A percentile compares a stretch with the other conserved stretches of the same genome.
These are phyloP conservation scores for Gila orcuttii DNA, from an alignment of 2,113 vertebrate species.

Conservation along the genomic window DNA sequence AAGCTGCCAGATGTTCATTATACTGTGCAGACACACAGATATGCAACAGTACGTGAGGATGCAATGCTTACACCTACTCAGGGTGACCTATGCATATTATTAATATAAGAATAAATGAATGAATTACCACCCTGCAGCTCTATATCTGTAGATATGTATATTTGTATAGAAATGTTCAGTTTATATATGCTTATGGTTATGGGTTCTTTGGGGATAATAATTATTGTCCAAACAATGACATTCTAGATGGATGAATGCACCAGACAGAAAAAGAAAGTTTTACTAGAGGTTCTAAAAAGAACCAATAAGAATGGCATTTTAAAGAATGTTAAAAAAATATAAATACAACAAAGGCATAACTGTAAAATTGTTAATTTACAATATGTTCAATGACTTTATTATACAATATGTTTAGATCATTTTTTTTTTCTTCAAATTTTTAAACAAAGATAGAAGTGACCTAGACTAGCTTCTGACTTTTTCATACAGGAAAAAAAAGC, in stretches of 20 bases:
- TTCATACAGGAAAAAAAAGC: not conserved
- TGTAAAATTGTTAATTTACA: not conserved
- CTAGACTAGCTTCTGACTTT: not conserved
- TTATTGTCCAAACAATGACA: not conserved
- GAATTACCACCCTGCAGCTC: not conserved
- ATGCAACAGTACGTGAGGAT: not conserved
- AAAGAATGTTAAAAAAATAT: not conserved
- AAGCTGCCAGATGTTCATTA: constrained; percentile 18
- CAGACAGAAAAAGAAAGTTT: not conserved
- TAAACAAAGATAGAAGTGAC: not conserved
- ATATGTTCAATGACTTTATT: too few species aligned
- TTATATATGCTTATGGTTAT: not conserved
- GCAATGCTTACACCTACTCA: not conserved
- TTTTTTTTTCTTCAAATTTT: not conserved
- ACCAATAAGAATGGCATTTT: not conserved
- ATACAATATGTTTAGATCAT: not conserved
- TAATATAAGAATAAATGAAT: constrained; percentile 8
- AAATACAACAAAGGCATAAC: not conserved
- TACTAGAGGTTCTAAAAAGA: not conserved
- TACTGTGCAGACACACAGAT: constrained; percentile 3
- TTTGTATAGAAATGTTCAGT: not conserved
- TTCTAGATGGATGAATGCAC: not conserved
- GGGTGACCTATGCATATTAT: constrained; percentile 12
- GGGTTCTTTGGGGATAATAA: not conserved
- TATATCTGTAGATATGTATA: too few species aligned